phyloP scores from a whole-genome alignment of 1,140 invertebrate genomes.

The Zaprionus taronus region DNA sequence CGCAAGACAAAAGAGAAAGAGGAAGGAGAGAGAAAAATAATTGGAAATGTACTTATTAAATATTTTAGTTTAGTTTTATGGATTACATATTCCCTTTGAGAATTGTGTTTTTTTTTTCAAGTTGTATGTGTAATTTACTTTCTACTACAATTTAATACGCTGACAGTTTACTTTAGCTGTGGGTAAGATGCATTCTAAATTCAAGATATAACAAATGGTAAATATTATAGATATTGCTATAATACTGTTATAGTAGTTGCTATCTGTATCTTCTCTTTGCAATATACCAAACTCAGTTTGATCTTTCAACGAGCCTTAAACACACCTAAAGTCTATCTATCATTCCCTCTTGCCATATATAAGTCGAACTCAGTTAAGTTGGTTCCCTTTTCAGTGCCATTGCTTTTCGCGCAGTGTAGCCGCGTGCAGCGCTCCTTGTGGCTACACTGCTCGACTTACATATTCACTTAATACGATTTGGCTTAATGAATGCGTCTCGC shows the following conservation, averaged over 20 bases:
- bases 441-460: conserved; percentile 52
- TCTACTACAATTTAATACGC: not conserved
- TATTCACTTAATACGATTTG: conserved; percentile 75
- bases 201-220: no score
- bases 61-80: not conserved
- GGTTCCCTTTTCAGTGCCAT: no score
- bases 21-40: not conserved
- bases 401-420: not conserved
- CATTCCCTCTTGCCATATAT: no score
- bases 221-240: no score
- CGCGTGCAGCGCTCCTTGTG: not conserved
- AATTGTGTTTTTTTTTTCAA: not conserved
- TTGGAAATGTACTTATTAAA: not conserved
- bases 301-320: no score
- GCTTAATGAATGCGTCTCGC: conserved; percentile 67
- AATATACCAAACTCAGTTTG: no score
- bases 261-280: not conserved
- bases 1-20: not conserved
- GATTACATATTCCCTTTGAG: not conserved
- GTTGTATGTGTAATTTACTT: not conserved
- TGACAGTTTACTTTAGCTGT: no score
- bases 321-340: no score
- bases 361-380: no score
- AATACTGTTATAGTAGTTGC: no score
- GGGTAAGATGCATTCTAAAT: no score